Conservation (phyloP, 53 echinoderm and acorn worm species). For the Glandiceps talaboti region DNA sequence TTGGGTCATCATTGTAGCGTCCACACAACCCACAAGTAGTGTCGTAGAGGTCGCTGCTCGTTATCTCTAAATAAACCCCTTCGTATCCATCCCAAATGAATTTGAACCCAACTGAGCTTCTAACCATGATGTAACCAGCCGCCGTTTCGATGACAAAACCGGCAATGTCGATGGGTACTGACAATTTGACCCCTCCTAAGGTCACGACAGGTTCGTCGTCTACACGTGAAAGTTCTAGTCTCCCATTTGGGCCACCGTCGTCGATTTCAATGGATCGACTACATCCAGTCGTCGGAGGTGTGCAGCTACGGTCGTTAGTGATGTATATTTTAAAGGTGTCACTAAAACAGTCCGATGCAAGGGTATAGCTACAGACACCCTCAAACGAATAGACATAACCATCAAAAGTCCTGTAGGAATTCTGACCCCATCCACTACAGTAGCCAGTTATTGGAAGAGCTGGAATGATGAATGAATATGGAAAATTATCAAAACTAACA, state of each 20-base stretch:
- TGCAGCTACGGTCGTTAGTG: conserved; percentile 7
- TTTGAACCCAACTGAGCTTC: neutral
- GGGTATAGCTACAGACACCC: conserved; percentile 32
- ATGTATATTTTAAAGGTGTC: conserved; percentile 14
- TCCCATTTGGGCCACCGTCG: neutral
- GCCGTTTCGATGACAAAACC: neutral
- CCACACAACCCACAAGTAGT: neutral
- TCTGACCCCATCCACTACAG: conserved; percentile 23
- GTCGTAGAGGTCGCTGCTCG: neutral
- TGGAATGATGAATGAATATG: too few relatives aligned
- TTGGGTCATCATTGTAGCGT: neutral
- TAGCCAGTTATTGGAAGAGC: conserved; percentile 5
- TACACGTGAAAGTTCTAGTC: neutral
- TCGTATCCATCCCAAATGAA: neutral
- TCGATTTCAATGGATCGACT: neutral
- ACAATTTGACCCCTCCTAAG: neutral
- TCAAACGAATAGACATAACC: conserved; percentile 26
- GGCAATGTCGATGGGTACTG: neutral
- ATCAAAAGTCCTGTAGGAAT: conserved; percentile 35
- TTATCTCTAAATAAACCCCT: neutral
- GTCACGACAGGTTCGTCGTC: neutral
- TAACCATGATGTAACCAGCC: neutral
- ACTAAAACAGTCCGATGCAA: conserved; percentile 19
- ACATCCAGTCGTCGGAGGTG: neutral
- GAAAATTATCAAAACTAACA: too few relatives aligned